A percentile compares a stretch with the other conserved stretches of the same genome.
phyloP scores from a whole-genome alignment of 2,797 vertebrate genomes.

The Tinamus major region DNA sequence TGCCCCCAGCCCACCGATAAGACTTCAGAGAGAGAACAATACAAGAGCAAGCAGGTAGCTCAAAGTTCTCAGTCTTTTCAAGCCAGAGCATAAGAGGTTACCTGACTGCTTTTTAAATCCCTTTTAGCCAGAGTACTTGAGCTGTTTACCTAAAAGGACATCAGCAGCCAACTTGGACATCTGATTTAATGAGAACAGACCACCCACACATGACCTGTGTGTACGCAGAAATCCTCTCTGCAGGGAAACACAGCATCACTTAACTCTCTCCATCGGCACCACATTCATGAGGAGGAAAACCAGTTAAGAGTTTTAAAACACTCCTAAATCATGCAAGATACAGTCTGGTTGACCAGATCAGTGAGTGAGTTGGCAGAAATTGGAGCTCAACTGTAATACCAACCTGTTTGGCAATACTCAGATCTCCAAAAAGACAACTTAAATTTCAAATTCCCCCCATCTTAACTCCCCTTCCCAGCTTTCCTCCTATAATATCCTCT shows the following conservation, averaged over 20 bases:
- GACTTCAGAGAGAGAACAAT: not conserved
- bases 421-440: not conserved
- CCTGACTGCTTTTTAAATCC: not conserved
- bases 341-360: not conserved
- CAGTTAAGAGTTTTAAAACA: not conserved
- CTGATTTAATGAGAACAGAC: not conserved
- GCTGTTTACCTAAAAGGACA: conserved; percentile 23
- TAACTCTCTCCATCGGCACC: not conserved
- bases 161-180: not conserved
- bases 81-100: not conserved
- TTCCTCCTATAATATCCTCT: not conserved
- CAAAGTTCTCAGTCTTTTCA: not conserved
- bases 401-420: not conserved
- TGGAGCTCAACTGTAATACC: not conserved
- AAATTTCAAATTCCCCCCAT: not conserved
- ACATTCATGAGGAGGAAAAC: not conserved
- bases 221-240: not conserved
- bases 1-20: not conserved
- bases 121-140: not conserved
- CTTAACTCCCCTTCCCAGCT: not conserved
- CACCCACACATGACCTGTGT: conserved; percentile 9
- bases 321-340: not conserved
- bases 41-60: not conserved
- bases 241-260: not conserved
- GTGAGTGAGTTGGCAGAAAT: too few relatives aligned